A percentile compares a stretch with the other conserved stretches of the same genome.
Evolutionary conservation across 2,888 invertebrate species (phyloP).

Genomic region (Gasteruption jaculator): DNA sequence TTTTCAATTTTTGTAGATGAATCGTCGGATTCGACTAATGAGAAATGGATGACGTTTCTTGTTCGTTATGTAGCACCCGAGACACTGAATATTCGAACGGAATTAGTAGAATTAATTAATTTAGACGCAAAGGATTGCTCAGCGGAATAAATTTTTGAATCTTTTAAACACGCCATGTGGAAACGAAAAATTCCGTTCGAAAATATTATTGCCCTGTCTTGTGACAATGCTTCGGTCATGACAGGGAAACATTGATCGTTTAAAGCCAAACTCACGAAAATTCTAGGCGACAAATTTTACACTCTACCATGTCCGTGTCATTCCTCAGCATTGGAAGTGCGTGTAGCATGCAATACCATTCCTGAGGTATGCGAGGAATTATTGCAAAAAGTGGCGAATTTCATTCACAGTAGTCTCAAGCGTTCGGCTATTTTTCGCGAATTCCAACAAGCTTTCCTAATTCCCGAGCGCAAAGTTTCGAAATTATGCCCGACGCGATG

Average conservation of each 20-base stretch:
- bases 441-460: slow-evolving; percentile 12
- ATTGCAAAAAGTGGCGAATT: slow-evolving; percentile 7
- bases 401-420: slow-evolving; percentile 13
- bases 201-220: slow-evolving; percentile 19
- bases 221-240: slow-evolving; percentile 23
- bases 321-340: slow-evolving; percentile 19
- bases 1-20: slow-evolving; percentile 20
- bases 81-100: slow-evolving; percentile 11
- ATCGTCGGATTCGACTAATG: slow-evolving; percentile 14
- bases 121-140: slow-evolving; percentile 20
- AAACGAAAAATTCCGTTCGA: slow-evolving; percentile 17
- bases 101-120: slow-evolving; percentile 17
- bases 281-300: slow-evolving; percentile 9
- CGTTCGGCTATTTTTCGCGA: slow-evolving; percentile 9
- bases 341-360: slow-evolving; percentile 15
- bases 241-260: slow-evolving; percentile 20
- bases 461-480: slow-evolving; percentile 8
- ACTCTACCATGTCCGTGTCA: slow-evolving; percentile 19
- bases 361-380: slow-evolving; percentile 13
- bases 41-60: slow-evolving; percentile 15
- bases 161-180: slow-evolving; percentile 15
- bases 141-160: slow-evolving; percentile 13
- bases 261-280: slow-evolving; percentile 10
- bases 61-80: slow-evolving; percentile 17
- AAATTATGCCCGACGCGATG: slow-evolving; percentile 18